A percentile compares a stretch with the other conserved stretches of the same genome.
Conservation (phyloP, 2,797 vertebrate species). For the Esox masquinongy region DNA sequence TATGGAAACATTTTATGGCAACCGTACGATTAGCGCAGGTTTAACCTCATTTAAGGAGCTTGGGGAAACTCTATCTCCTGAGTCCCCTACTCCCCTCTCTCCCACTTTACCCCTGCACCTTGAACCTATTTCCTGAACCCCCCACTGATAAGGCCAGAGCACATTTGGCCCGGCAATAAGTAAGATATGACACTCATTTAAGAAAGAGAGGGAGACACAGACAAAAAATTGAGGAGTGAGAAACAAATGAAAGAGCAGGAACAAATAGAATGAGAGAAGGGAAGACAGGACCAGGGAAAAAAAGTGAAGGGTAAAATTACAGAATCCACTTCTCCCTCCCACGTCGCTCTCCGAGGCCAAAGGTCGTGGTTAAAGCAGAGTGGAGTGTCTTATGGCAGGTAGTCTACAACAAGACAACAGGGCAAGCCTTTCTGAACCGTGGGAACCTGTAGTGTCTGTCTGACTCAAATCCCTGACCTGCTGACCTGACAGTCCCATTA, state of each 20-base stretch:
- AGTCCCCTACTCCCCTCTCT: background rate
- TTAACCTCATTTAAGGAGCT: background rate
- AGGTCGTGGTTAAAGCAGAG: constrained; percentile 54
- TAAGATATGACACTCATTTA: constrained; percentile 1
- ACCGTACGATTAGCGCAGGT: background rate
- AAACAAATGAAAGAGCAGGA: background rate
- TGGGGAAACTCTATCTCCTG: background rate
- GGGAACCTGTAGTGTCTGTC: constrained; percentile 33
- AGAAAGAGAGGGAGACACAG: background rate
- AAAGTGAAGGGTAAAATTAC: constrained; percentile 34
- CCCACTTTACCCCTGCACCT: constrained; percentile 24
- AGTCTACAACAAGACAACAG: constrained; percentile 26
- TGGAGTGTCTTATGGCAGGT: constrained; percentile 46
- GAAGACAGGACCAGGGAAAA: constrained; percentile 33
- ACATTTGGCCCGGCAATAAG: background rate
- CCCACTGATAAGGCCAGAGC: background rate
- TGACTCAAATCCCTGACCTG: background rate
- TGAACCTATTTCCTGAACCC: constrained; percentile 28
- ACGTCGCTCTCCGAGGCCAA: constrained; percentile 54
- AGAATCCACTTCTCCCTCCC: background rate
- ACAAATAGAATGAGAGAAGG: background rate
- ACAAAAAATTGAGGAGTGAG: background rate
- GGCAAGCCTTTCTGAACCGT: constrained; percentile 25
- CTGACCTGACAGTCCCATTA: constrained; percentile 5
- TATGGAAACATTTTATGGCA: background rate